Percentiles rank a stretch among this genome's conserved stretches.
These are phyloP conservation scores for Heliconius sara DNA, from an alignment of 2,888 invertebrate species.

Conservation along the genomic window DNA sequence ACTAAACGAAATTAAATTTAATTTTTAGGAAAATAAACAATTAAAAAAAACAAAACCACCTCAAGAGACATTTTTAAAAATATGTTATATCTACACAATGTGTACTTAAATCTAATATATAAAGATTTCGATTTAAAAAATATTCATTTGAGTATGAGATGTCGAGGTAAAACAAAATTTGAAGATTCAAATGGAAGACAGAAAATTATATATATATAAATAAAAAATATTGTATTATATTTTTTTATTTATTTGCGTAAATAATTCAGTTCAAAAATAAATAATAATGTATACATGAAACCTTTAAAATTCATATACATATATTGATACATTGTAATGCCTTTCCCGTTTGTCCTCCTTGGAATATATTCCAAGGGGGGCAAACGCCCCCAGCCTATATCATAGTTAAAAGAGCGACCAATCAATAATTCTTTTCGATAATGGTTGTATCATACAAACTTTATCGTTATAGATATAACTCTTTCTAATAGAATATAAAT, in stretches of 20 bases:
- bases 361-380: too few species aligned
- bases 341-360: background rate
- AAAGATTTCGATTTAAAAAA: conserved; percentile 22
- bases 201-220: conserved; percentile 9
- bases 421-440: too few species aligned
- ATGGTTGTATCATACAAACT: too few species aligned
- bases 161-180: background rate
- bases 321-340: background rate
- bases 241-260: background rate
- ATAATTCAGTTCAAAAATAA: background rate
- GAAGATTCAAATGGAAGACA: conserved; percentile 26
- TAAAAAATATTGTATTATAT: background rate
- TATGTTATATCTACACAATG: background rate
- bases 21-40: background rate
- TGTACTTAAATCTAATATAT: conserved; percentile 28
- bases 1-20: too few species aligned
- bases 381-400: too few species aligned
- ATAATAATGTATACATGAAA: background rate
- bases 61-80: conserved; percentile 14
- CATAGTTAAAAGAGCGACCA: too few species aligned
- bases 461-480: too few species aligned
- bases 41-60: too few species aligned
- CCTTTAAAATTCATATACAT: background rate
- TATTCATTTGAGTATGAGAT: conserved; percentile 10
- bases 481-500: too few species aligned